Base-by-base conservation (phyloP, 1,140 invertebrate species). In the Leptopilina boulardi region DNA sequence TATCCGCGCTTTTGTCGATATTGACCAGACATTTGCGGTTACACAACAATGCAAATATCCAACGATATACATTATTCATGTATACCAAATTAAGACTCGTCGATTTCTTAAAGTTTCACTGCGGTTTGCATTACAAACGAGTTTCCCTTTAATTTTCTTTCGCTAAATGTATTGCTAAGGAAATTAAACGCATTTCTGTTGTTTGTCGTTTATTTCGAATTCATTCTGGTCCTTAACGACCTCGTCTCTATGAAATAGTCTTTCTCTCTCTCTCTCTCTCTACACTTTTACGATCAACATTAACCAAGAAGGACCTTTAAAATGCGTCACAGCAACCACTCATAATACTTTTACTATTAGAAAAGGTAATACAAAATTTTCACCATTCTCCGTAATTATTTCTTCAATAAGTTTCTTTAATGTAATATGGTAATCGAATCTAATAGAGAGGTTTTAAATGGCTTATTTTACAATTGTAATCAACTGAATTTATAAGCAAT, bases 141-240 rank as follows among this genome's bases (percentile, higher is more conserved):
- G 59, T 30, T 34, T n/a, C 59, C 59, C 26, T 66, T 66, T 30
- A 66, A 66, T 66, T 66, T 18, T 34, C 15, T 66, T 66, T 15
- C 26, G 15, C 26, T 66, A 34, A 66, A 66, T 66, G 13, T 30
- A 66, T 66, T 66, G 56, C 56, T 51, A 15, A 66, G 26, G 6
- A 66, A 66, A 66, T 66, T 66, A 66, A 66, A 66, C 26, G 59
- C 59, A 66, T 66, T 66, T 66, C 59, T 66, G 59, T 66, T 66
- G 59, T 66, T 66, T 66, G 59, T 66, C 59, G 59, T 66, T 23
- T 66, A 66, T 66, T 23, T 13, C 23, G 13, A 66, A 56, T 56
- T 56, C 54, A 23, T 56, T 19, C 54, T 23, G 8, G 26, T 30
- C 13, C 59, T 66, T 30, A 66, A 66, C 23, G 23, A 66, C 21